Evolutionary conservation across 2,888 invertebrate species (phyloP).

Genomic region (Drosophila macrothrix): DNA sequence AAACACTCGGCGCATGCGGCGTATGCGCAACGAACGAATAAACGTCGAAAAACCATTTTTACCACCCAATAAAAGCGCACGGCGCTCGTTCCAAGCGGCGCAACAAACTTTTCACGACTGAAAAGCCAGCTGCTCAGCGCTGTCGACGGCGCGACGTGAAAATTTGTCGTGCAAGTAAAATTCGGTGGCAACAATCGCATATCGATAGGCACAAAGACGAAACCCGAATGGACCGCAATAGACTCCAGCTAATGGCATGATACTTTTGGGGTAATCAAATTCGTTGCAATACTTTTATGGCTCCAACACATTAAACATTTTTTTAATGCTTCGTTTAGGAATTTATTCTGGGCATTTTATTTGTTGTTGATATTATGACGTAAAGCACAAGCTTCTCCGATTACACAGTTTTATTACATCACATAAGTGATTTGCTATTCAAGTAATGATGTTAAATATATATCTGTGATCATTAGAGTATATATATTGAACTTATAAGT

Average conservation of each 20-base stretch:
- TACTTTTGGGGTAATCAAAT: background rate
- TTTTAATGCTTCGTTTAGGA: background rate
- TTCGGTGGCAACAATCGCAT: conserved; percentile 30
- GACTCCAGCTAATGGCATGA: background rate
- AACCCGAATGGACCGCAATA: background rate
- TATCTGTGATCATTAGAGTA: background rate
- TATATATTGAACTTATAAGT: background rate
- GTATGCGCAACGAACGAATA: conserved; percentile 58
- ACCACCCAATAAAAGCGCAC: conserved; percentile 38
- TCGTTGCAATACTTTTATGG: background rate
- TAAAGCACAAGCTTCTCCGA: background rate
- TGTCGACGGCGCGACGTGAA: conserved; percentile 34
- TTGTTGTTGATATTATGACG: background rate
- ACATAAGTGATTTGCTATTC: background rate
- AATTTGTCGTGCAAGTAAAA: conserved; percentile 60
- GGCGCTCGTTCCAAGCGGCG: conserved; percentile 69
- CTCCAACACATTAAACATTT: background rate
- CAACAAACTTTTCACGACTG: conserved; percentile 74
- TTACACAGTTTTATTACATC: background rate
- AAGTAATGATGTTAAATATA: background rate
- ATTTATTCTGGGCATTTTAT: background rate
- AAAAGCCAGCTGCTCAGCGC: conserved; percentile 27
- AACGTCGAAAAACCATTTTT: conserved; percentile 39
- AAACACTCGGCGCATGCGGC: conserved; percentile 55
- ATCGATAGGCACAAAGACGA: conserved; percentile 51